Evolutionary conservation across 2,888 invertebrate genomes (phyloP).

Genomic region (Hetaerina titia): DNA sequence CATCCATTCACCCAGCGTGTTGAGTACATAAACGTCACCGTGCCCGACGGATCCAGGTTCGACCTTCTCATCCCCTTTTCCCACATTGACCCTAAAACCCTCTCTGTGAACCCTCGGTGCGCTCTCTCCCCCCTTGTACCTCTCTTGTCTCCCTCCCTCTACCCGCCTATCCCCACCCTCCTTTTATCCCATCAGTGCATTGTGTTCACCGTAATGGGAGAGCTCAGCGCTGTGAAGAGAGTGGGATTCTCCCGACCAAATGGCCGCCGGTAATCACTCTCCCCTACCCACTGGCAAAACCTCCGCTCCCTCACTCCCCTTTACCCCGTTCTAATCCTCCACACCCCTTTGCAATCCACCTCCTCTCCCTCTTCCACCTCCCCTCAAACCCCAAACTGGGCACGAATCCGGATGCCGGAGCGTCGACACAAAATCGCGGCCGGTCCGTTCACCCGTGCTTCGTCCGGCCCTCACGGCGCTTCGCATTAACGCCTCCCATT

Average conservation of each 20-base stretch:
- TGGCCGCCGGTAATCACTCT: constrained; percentile 62
- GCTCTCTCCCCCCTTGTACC: background rate
- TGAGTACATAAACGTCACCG: constrained; percentile 52
- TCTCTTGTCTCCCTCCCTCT: background rate
- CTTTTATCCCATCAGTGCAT: constrained; percentile 55
- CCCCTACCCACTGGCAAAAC: background rate
- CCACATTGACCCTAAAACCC: background rate
- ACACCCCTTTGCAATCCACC: background rate
- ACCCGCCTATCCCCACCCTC: background rate
- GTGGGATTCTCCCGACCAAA: constrained; percentile 63
- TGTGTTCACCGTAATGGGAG: constrained; percentile 65
- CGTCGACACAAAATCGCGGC: constrained; percentile 65
- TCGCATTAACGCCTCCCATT: constrained; percentile 64
- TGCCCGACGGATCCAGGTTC: constrained; percentile 48
- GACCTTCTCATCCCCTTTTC: background rate
- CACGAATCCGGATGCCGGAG: constrained; percentile 55
- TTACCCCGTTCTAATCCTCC: background rate
- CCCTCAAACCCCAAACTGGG: background rate
- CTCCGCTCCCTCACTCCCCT: background rate
- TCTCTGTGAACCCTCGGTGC: background rate
- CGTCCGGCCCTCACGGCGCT: constrained; percentile 34
- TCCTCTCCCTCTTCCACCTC: background rate
- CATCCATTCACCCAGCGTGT: constrained; percentile 49
- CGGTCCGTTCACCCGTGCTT: constrained; percentile 20
- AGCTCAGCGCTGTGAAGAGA: constrained; percentile 47